Evolutionary conservation across 2,888 invertebrate genomes (phyloP), one percentile per base, ranked within the genome.

Genomic region (Agrotis exclamationis): DNA sequence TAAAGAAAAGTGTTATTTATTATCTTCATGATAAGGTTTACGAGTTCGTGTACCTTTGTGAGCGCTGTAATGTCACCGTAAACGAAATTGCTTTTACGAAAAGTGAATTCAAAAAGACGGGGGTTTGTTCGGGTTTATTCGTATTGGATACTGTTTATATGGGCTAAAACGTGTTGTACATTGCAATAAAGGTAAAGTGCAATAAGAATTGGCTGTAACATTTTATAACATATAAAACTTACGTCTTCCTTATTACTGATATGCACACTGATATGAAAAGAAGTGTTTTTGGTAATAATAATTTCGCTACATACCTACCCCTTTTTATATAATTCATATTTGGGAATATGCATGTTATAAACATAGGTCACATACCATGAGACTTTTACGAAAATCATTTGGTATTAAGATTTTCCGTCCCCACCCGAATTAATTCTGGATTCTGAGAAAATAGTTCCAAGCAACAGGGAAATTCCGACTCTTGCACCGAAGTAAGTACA

Each of bases 1-100:
- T 85, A 85, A 81, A 83, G 85, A 73, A 85, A 85, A 85, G 69
- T 86, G 83, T 85, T 86, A 85, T 85, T 85, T 85, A 86, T 86
- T 83, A 83, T 80, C 71, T 70, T 65, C 47, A 11, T 51, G 85
- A 85, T 85, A 85, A 85, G 84, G 83, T 75, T 81, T 83, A 86
- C 76, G 81, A 72, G 77, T 70, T 83, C 67, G 71, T 70, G 74
- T 77, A 82, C 77, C 80, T 84, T 85, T 74, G 70, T 76, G 60
- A 70, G 59, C 73, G 73, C 73, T 58, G 57, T 77, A 74, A 82
- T 84, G 70, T 78, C 64, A 63, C 62, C 50, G 74, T 84, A 69
- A 79, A 75, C 70, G 78, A 73, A 84, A 84, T 76, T 80, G 76
- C 78, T 84, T 78, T 78, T 74, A 70, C 65, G 76, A 63, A 79